Percentiles rank a stretch among this genome's conserved stretches.
Conservation (phyloP, 1,140 invertebrate genomes). For the Drosophila azteca region DNA sequence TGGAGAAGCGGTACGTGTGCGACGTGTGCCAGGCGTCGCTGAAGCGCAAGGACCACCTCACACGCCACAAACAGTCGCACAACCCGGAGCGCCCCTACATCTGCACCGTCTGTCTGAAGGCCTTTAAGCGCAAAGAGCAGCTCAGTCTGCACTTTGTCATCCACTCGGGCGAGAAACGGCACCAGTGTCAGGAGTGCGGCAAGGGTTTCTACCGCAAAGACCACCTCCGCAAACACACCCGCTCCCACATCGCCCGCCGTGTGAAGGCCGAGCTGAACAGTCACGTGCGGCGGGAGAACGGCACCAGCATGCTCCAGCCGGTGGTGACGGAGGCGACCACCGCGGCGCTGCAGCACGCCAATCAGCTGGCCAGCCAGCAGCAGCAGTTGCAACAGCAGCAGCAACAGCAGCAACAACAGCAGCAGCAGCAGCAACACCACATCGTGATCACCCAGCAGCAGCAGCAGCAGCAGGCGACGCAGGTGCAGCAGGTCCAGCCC, state of each 20-base stretch:
- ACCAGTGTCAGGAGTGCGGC: conserved; percentile 93
- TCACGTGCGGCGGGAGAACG: conserved; percentile 76
- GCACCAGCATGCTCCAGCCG: conserved; percentile 78
- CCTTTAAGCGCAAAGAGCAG: conserved; percentile 93
- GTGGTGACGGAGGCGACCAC: conserved; percentile 74
- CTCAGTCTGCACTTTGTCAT: conserved; percentile 93
- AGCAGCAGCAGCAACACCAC: conserved; percentile 70
- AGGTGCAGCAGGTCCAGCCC: conserved; percentile 36
- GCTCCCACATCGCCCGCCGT: conserved; percentile 91
- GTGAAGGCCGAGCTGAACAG: conserved; percentile 92
- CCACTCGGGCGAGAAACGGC: conserved; percentile 93
- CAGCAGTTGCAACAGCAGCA: conserved; percentile 67
- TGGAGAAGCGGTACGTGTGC: conserved; percentile 92
- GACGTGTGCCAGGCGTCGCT: conserved; percentile 93
- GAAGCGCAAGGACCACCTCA: conserved; percentile 92
- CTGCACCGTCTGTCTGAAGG: conserved; percentile 92
- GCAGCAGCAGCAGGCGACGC: conserved; percentile 56
- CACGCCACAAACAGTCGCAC: conserved; percentile 92
- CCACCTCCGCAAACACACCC: conserved; percentile 91
- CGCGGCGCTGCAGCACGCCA: conserved; percentile 65
- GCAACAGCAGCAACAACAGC: conserved; percentile 62
- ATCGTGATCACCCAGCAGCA: conserved; percentile 71
- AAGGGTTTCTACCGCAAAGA: conserved; percentile 92
- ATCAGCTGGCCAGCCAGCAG: conserved; percentile 63
- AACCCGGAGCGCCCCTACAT: conserved; percentile 92